Percentiles rank a stretch among this genome's conserved stretches.
These are phyloP conservation scores for Noctua janthina DNA, from an alignment of 2,888 invertebrate genomes.

Conservation along the genomic window DNA sequence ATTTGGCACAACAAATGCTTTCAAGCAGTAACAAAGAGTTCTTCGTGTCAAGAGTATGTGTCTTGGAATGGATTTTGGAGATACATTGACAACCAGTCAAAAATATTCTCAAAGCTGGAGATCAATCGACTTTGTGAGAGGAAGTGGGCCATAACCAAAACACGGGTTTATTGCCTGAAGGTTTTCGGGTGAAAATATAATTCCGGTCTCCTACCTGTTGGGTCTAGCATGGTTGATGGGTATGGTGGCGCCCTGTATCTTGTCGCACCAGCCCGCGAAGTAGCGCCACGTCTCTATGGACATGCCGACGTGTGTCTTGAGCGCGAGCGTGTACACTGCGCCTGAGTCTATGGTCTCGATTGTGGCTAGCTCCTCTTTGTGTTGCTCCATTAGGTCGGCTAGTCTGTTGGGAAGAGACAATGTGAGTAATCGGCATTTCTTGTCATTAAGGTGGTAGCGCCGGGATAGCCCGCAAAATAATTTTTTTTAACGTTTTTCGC, in stretches of 20 bases:
- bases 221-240: slow-evolving; percentile 98
- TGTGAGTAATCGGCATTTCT: neutral
- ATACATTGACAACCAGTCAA: no score
- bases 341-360: slow-evolving; percentile 98
- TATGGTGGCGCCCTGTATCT: slow-evolving; percentile 96
- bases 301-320: slow-evolving; percentile 99
- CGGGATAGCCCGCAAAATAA: no score
- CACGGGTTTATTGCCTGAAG: no score
- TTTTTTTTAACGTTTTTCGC: no score
- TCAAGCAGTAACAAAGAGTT: no score
- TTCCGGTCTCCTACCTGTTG: slow-evolving; percentile 86
- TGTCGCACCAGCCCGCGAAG: slow-evolving; percentile 99
- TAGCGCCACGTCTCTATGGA: slow-evolving; percentile 99
- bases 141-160: no score
- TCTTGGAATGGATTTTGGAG: no score
- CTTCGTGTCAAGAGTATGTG: no score
- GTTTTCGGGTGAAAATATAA: neutral
- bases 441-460: no score
- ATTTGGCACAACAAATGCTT: no score
- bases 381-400: slow-evolving; percentile 98
- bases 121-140: no score
- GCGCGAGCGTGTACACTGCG: slow-evolving; percentile 98
- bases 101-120: no score
- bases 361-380: slow-evolving; percentile 98
- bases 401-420: slow-evolving; percentile 88